Conservation (phyloP, 2,888 invertebrate species). For the Lamproptera curius region DNA sequence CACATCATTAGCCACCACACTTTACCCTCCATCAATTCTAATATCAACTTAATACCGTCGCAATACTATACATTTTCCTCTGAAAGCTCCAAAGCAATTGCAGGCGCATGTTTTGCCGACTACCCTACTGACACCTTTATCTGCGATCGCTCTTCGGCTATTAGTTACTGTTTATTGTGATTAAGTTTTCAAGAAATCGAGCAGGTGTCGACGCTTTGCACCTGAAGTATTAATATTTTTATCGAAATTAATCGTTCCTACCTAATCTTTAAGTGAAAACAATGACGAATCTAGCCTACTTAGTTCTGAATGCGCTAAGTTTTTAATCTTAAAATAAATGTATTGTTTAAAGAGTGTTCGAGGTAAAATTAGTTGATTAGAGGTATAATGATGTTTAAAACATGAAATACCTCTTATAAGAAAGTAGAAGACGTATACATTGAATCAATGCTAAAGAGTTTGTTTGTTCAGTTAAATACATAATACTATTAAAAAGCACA, state of each 20-base stretch:
- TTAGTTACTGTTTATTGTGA: slow-evolving; percentile 31
- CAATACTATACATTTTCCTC: slow-evolving; percentile 23
- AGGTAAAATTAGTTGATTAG: too few relatives aligned
- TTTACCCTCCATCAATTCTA: slow-evolving; percentile 14
- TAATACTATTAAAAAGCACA: too few relatives aligned
- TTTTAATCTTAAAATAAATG: too few relatives aligned
- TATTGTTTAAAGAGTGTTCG: too few relatives aligned
- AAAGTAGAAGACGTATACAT: too few relatives aligned
- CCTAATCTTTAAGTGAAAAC: too few relatives aligned
- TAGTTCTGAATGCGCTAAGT: not conserved
- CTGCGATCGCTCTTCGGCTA: slow-evolving; percentile 29
- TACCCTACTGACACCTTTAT: slow-evolving; percentile 34
- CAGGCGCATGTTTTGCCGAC: slow-evolving; percentile 10
- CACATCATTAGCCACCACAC: slow-evolving; percentile 18
- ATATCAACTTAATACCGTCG: slow-evolving; percentile 9
- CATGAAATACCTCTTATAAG: too few relatives aligned
- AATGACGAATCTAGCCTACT: too few relatives aligned
- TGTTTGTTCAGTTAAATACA: too few relatives aligned
- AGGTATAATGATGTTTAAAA: too few relatives aligned
- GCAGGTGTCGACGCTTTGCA: slow-evolving; percentile 12
- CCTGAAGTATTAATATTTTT: not conserved
- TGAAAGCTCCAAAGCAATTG: slow-evolving; percentile 2
- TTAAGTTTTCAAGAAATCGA: slow-evolving; percentile 29
- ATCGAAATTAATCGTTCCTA: too few relatives aligned
- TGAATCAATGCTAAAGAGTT: too few relatives aligned